Evolutionary conservation across 1,140 invertebrate species (phyloP).

Genomic region (Mycetomoellerius zeteki): DNA sequence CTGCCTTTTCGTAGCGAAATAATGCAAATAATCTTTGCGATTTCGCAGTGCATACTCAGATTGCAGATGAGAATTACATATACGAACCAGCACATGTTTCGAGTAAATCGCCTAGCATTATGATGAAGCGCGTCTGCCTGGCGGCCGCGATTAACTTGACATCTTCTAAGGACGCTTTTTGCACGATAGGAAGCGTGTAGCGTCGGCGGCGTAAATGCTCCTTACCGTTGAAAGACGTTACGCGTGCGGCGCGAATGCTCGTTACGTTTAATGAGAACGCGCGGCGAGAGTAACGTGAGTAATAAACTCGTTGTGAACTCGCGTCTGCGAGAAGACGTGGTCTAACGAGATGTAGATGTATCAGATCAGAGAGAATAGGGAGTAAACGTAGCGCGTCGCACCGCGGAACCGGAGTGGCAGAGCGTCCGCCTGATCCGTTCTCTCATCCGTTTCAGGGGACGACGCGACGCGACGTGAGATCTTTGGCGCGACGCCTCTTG

Average conservation of each 20-base stretch:
- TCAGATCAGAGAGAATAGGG: slow-evolving; percentile 1
- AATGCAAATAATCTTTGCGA: background rate
- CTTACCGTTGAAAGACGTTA: slow-evolving; percentile 29
- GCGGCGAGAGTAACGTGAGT: slow-evolving; percentile 65
- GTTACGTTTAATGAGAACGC: slow-evolving; percentile 69
- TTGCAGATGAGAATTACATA: background rate
- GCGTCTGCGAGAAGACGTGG: background rate
- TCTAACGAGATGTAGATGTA: slow-evolving; percentile 53
- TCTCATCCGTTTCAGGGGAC: background rate
- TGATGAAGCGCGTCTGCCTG: slow-evolving; percentile 3
- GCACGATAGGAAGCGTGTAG: background rate
- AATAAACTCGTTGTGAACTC: slow-evolving; percentile 59
- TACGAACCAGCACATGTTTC: background rate
- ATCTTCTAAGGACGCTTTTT: background rate
- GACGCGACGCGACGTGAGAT: slow-evolving; percentile 17
- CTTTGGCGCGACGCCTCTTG: slow-evolving; percentile 34
- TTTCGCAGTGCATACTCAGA: background rate
- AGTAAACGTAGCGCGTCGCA: background rate
- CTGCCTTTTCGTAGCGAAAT: background rate
- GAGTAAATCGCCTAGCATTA: background rate
- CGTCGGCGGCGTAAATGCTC: background rate
- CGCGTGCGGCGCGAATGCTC: slow-evolving; percentile 44
- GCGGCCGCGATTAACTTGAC: slow-evolving; percentile 29
- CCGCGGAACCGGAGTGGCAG: background rate
- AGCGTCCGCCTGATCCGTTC: background rate